Conservation (phyloP, 2,797 vertebrate species). For the Cuculus canorus region DNA sequence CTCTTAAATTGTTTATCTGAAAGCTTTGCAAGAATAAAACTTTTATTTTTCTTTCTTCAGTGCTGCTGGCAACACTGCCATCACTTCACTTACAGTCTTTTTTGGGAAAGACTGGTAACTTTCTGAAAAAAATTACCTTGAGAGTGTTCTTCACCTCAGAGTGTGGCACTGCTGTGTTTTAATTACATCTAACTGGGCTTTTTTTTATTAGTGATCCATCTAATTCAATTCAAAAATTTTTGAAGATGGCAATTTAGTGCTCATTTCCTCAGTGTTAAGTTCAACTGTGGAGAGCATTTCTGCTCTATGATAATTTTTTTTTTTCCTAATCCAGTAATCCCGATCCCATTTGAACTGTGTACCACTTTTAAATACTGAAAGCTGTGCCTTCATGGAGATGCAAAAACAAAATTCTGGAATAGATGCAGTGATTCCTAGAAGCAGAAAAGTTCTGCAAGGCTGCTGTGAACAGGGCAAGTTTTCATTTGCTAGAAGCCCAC, state of each 20-base stretch:
- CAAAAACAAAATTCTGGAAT: background rate
- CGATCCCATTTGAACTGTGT: background rate
- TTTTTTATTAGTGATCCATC: background rate
- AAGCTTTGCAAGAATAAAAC: background rate
- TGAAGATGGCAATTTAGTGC: background rate
- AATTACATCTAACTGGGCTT: background rate
- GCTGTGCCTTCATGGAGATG: background rate
- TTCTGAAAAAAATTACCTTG: background rate
- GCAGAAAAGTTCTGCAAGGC: background rate
- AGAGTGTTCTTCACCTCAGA: background rate
- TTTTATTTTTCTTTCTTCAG: background rate
- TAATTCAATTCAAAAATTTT: background rate
- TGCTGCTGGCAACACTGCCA: background rate
- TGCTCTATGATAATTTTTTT: background rate
- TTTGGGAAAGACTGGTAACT: background rate
- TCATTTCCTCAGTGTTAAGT: background rate
- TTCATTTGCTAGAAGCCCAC: background rate
- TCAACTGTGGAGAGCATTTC: background rate
- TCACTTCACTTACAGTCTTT: background rate
- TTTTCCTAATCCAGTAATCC: background rate
- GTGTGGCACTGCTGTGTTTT: background rate
- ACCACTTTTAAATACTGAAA: background rate
- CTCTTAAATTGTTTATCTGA: background rate
- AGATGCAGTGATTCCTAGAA: background rate
- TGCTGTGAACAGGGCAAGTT: background rate